Evolutionary conservation across 2,888 invertebrate species (phyloP), one percentile per base, ranked within the genome.

Genomic region (Teleiodes luculella): DNA sequence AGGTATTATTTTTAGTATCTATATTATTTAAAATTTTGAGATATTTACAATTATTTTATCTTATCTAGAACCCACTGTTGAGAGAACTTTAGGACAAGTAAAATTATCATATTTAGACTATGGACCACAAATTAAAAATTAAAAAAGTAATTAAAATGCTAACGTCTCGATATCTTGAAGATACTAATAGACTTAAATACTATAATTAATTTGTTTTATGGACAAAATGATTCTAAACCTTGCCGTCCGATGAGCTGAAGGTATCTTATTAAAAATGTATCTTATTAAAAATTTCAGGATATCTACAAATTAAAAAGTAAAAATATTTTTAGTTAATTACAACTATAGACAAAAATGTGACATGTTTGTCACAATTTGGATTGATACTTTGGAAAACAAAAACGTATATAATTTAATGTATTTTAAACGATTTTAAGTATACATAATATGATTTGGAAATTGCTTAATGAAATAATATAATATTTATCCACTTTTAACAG

Each of bases 41-140:
- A 49, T 28, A 24, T 20, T 69, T 68, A 66, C 66, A 64, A 66
- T 64, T 60, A 61, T 56, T 52, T 56, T 61, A 57, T 62, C 60
- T 62, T 54, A 56, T 63, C 24, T 1, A 43, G 13, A 13, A 13
- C 24, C 11, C 24, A 28, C 10, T 28, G 28, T 20, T 11, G 18
- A 18, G 7, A 11, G 5, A 43, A n/a, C 3, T n/a, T 45, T 45
- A 28, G 45, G 24, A 13, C 24, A 13, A 24, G 28, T 13, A 65
- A 14, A 20, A 13, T 16, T 28, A 47, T 64, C 60, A 57, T 58
- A 59, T 65, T n/a, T 56, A 64, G 63, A 63, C 60, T 63, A 67
- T 62, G 67, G 66, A 67, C 67, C 65, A 67, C 54, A 46, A 51
- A 54, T 51, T 55, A 58, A 56, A 54, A 49, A 45, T 55, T 51